These are phyloP conservation scores for Diplosoma virens DNA, from an alignment of 23 tunicate species.

Conservation along the genomic window DNA sequence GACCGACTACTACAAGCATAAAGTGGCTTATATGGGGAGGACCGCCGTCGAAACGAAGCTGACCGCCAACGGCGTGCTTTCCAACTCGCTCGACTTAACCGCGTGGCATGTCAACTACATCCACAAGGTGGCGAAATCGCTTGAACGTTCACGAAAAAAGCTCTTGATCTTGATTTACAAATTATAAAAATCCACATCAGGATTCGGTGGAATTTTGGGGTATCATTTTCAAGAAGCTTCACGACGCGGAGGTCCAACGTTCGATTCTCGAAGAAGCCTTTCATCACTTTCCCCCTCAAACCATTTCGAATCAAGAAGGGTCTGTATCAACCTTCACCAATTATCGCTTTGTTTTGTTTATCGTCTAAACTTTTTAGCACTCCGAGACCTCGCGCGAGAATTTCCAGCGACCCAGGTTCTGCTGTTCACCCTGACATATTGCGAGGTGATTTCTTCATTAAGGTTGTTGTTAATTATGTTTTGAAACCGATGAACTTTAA, in stretches of 20 bases:
- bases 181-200: too few relatives aligned
- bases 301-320: not conserved
- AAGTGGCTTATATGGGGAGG: slow-evolving; percentile 68
- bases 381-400: not conserved
- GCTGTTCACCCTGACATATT: slow-evolving; percentile 31
- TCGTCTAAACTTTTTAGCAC: too few relatives aligned
- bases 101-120: slow-evolving; percentile 80
- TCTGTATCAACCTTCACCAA: too few relatives aligned
- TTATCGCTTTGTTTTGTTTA: too few relatives aligned
- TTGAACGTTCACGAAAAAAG: too few relatives aligned
- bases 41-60: slow-evolving; percentile 62
- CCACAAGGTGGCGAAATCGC: slow-evolving; percentile 54
- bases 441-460: slow-evolving; percentile 22
- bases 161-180: too few relatives aligned
- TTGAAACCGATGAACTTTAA: too few relatives aligned
- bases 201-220: slow-evolving; percentile 80
- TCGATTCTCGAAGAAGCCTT: slow-evolving; percentile 6
- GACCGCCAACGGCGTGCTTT: slow-evolving; percentile 69
- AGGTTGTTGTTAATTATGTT: not conserved
- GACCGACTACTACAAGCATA: slow-evolving; percentile 70
- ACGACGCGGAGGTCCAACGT: slow-evolving; percentile 44
- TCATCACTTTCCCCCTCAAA: not conserved
- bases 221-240: slow-evolving; percentile 48
- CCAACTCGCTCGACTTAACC: slow-evolving; percentile 76
- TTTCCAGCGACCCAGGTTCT: slow-evolving; percentile 29